These are phyloP conservation scores for Heliconius hewitsoni DNA, from an alignment of 1,140 invertebrate genomes.

Conservation along the genomic window DNA sequence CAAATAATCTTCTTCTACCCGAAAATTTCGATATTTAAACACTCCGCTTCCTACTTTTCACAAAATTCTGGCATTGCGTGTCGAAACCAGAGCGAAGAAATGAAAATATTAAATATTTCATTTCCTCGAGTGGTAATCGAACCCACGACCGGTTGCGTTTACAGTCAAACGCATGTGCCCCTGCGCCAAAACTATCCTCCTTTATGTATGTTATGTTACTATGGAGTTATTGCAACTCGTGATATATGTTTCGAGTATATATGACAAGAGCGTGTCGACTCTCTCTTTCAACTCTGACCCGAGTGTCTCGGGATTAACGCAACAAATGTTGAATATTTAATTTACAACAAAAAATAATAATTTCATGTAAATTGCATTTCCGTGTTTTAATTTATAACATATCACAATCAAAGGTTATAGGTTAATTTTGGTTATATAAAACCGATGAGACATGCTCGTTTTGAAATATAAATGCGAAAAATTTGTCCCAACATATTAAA, in stretches of 20 bases:
- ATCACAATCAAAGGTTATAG: constrained; percentile 25
- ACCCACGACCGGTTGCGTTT: no score
- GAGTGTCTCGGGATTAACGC: constrained; percentile 20
- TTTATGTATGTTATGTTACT: no score
- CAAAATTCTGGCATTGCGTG: no score
- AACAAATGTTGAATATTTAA: constrained; percentile 21
- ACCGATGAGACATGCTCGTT: background rate
- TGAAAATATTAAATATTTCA: no score
- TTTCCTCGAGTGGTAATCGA: no score
- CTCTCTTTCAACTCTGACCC: constrained; percentile 35
- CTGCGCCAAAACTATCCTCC: no score
- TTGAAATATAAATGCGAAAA: background rate
- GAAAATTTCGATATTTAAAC: no score
- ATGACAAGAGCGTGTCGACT: constrained; percentile 15
- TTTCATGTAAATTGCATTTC: constrained; percentile 23
- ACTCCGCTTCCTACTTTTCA: no score
- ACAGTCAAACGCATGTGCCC: no score
- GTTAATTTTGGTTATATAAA: constrained; percentile 25
- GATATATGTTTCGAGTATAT: background rate
- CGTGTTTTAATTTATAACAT: constrained; percentile 18
- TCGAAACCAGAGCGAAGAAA: no score
- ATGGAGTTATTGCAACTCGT: background rate
- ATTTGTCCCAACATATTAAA: background rate
- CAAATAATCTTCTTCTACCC: no score
- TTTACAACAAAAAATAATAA: constrained; percentile 26